phyloP scores from a whole-genome alignment of 2,888 invertebrate genomes.

The Incurvaria masculella region DNA sequence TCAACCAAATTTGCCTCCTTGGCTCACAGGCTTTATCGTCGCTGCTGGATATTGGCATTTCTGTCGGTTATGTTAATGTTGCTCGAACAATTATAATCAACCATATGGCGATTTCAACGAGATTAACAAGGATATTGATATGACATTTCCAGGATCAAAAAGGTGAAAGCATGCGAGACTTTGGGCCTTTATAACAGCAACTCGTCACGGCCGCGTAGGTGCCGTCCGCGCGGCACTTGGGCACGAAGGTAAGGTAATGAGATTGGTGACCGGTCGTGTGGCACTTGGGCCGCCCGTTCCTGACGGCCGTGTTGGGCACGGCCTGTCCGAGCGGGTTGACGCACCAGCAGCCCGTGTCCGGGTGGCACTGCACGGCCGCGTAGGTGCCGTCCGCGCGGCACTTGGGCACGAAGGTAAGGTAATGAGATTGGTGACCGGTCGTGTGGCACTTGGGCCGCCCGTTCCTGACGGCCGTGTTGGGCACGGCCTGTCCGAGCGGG shows the following conservation, averaged over 20 bases:
- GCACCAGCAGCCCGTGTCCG: conserved; percentile 85
- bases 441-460: conserved; percentile 66
- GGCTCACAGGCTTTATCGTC: too few relatives aligned
- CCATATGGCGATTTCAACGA: too few relatives aligned
- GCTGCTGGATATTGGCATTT: too few relatives aligned
- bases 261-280: conserved; percentile 47
- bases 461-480: conserved; percentile 72
- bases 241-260: conserved; percentile 70
- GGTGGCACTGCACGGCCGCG: conserved; percentile 81
- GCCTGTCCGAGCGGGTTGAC: conserved; percentile 82
- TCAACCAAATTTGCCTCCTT: too few relatives aligned
- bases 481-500: conserved; percentile 75
- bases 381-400: conserved; percentile 84
- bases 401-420: conserved; percentile 69
- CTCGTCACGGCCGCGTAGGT: conserved; percentile 79
- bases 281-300: conserved; percentile 68
- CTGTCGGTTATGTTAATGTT: too few relatives aligned
- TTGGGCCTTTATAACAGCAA: too few relatives aligned
- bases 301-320: conserved; percentile 74
- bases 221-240: conserved; percentile 80
- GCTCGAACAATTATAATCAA: too few relatives aligned
- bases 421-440: too few relatives aligned
- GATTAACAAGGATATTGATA: too few relatives aligned
- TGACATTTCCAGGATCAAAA: too few relatives aligned
- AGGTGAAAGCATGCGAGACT: too few relatives aligned